Conservation (phyloP, 1,140 invertebrate genomes). For the Anadara kagoshimensis region DNA sequence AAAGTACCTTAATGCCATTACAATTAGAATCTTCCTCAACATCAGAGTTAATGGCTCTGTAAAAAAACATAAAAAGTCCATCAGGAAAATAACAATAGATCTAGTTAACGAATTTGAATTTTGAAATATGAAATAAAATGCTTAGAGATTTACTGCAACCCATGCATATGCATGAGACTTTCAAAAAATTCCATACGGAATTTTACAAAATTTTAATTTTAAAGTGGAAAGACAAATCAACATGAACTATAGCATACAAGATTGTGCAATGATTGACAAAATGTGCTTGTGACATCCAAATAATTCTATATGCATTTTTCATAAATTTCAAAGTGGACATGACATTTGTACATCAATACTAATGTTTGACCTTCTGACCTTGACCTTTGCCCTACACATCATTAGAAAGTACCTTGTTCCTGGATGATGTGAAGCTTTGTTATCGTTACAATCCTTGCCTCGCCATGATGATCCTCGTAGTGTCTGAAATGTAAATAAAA, state of each 20-base stretch:
- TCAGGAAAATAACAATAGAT: constrained; percentile 9
- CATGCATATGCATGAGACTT: background rate
- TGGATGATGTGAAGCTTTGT: constrained; percentile 69
- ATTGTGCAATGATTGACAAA: no score
- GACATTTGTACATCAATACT: no score
- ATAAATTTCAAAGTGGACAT: no score
- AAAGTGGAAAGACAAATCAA: background rate
- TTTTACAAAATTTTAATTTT: background rate
- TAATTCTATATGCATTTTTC: no score
- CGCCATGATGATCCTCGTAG: constrained; percentile 75
- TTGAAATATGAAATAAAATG: background rate
- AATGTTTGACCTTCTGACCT: no score
- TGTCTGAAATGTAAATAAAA: constrained; percentile 54
- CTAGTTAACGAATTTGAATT: background rate
- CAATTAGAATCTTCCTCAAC: constrained; percentile 74
- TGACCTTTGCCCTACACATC: no score
- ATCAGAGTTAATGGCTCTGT: constrained; percentile 65
- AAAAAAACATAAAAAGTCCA: constrained; percentile 35
- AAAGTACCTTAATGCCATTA: constrained; percentile 75
- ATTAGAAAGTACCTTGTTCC: constrained; percentile 72
- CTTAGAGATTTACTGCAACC: no score
- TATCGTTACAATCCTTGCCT: constrained; percentile 76
- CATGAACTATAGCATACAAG: no score
- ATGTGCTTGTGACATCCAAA: no score
- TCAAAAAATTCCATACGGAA: background rate